These are phyloP conservation scores for Hirudinaria manillensis DNA, from an alignment of 2,888 invertebrate genomes.

Conservation along the genomic window DNA sequence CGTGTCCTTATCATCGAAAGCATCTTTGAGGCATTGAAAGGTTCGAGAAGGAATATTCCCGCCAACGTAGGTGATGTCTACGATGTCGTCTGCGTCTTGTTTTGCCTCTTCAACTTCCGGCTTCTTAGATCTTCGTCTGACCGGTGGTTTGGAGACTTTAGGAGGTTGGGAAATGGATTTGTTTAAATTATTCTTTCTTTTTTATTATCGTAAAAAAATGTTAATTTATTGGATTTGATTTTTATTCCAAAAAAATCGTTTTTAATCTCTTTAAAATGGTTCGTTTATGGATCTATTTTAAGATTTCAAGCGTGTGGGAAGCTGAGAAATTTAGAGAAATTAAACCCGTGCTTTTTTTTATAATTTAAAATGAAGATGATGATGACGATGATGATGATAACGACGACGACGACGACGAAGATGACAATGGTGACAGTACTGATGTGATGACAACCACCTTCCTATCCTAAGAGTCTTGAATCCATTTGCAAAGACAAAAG, in stretches of 20 bases:
- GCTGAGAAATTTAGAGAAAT: too few relatives aligned
- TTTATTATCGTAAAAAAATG: background rate
- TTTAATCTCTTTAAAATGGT: background rate
- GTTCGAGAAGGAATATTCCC: conserved; percentile 60
- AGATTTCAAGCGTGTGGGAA: too few relatives aligned
- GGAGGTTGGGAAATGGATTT: background rate
- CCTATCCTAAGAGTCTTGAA: too few relatives aligned
- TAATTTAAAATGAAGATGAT: too few relatives aligned
- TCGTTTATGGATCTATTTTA: too few relatives aligned
- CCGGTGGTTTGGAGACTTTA: background rate
- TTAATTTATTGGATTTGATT: background rate
- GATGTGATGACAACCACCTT: too few relatives aligned
- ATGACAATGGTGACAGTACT: too few relatives aligned
- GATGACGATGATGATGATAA: too few relatives aligned
- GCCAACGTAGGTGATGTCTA: conserved; percentile 57
- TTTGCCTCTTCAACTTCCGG: background rate
- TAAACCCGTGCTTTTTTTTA: too few relatives aligned
- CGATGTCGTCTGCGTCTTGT: conserved; percentile 44
- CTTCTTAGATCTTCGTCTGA: background rate
- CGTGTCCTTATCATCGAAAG: conserved; percentile 23
- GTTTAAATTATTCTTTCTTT: background rate
- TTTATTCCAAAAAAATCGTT: background rate
- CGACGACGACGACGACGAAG: too few relatives aligned
- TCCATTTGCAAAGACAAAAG: too few relatives aligned
- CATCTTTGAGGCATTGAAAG: conserved; percentile 58